These are phyloP conservation scores for Stenodera caucasica DNA, from an alignment of 2,888 invertebrate species.

Conservation along the genomic window DNA sequence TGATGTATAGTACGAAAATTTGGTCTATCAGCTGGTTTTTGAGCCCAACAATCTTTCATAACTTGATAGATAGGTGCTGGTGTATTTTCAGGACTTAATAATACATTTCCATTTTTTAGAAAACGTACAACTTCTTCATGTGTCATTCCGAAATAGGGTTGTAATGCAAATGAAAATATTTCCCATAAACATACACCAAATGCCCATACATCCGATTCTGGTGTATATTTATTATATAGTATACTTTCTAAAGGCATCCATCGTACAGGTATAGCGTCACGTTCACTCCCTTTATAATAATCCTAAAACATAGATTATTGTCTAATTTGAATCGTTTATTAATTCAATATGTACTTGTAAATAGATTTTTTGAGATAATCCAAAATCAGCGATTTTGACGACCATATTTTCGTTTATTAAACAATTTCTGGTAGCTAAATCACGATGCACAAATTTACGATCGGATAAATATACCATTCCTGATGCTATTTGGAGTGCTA, in stretches of 20 bases:
- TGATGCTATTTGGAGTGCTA: constrained; percentile 86
- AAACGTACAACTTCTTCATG: constrained; percentile 96
- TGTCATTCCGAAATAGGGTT: constrained; percentile 96
- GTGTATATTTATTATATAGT: constrained; percentile 92
- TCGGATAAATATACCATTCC: constrained; percentile 96
- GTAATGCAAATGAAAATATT: constrained; percentile 93
- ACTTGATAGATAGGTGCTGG: constrained; percentile 84
- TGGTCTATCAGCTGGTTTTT: constrained; percentile 82
- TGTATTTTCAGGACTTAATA: constrained; percentile 89
- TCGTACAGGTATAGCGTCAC: constrained; percentile 93
- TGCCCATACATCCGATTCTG: constrained; percentile 97
- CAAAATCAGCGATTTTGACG: constrained; percentile 97
- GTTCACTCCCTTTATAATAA: constrained; percentile 94
- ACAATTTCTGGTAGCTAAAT: constrained; percentile 94
- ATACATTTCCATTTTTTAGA: constrained; percentile 89
- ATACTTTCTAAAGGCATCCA: constrained; percentile 99
- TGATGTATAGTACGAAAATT: constrained; percentile 82
- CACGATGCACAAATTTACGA: constrained; percentile 93
- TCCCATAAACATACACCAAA: constrained; percentile 97
- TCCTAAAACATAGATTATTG: constrained; percentile 56
- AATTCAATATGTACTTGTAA: constrained; percentile 59
- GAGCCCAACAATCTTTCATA: constrained; percentile 93
- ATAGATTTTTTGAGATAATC: constrained; percentile 93
- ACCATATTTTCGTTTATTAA: constrained; percentile 91
- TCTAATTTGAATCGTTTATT: not conserved